Base-by-base conservation (phyloP, 2,797 vertebrate genomes). In the Ispidina lecontei region DNA sequence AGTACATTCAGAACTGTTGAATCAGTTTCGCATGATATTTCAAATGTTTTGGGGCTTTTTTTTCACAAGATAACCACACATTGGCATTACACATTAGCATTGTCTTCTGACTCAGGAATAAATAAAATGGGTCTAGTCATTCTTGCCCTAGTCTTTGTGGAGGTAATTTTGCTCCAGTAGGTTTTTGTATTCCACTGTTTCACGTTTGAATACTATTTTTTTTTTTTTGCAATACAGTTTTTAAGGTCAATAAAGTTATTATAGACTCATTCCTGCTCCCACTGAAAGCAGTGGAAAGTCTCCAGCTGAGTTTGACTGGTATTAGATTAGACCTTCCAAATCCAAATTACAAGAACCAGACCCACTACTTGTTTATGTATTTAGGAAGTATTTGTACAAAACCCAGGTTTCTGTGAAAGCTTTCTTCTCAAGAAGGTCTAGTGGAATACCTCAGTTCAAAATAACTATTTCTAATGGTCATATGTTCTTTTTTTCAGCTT, bases 401-500 rank as follows among this genome's bases (percentile, higher is more conserved):
- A 9, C 10, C 17, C 10, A 37, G 4, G 9, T 63, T 67, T 84
- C 8, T 23, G 23, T 37, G 41, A 49, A 87, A 54, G 6, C n/a
- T 71, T 73, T 80, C 35, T 28, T 71, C n/a, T 10, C 20, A 65
- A 54, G 54, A 58, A 23, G 47, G 33, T 41, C n/a, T 21, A 33
- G 21, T 18, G 16, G 35, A 54, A 58, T 43, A 37, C 14, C n/a
- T 72, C 2, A 26, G 7, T 46, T 83, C 37, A 52, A 60, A 71
- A 87, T 13, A 68, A 33, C 26, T 63, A 4, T 68, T 70, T 74
- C 59, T 95, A 83, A 93, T 59, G 59, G 47, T 91, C n/a, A 37
- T 95, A 91, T 85, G 7, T 97, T 91, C 91, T 93, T 95, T 35
- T 35, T 98, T 97, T 39, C 97, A 99, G 99, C 96, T 99, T 99